Base-by-base conservation (phyloP, 2,888 invertebrate genomes). In the Sinohyriopsis cumingii region DNA sequence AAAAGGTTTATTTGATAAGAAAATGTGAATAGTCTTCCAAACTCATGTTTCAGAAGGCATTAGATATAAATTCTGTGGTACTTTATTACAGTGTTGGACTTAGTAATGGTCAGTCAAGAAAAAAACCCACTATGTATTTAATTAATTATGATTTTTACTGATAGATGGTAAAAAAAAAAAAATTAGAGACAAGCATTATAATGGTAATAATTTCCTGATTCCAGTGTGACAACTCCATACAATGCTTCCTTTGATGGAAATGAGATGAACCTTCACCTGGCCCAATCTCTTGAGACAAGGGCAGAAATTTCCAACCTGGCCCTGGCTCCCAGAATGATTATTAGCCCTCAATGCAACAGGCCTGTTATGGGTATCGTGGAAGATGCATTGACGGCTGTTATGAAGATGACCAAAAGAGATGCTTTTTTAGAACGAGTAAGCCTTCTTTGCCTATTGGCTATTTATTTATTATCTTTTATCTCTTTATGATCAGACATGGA, bases 181-280 rank as follows among this genome's bases (percentile, higher is more conserved):
- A 9, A 33, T 9, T 9, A 33, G 9, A 33, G 9, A 33, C 9
- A 33, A 33, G 1, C 33, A 33, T 7, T 12, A 33, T 33, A 9
- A 9, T 33, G 33, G 33, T 33, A 33, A 33, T 33, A 7, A 33
- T 33, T 33, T 33, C 33, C 33, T 33, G 9, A 61, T 77, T 82
- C 69, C 73, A 95, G 95, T 89, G 97, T 98, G 87, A 99, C 99
- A 0, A 97, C 98, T 22, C 99, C 97, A 0, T 99, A 99, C 91
- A 99, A 99, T 89, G 99, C 99, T 79, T 99, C 99, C 93, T 99
- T 99, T 91, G 99, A 99, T 88, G 99, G 99, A 2, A 99, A 99
- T 88, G 99, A 99, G 92, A 99, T 99, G 99, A 99, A 99, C 89
- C 91, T 99, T 62, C 99, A 99, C 89, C 96, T 99, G 5, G 98